A percentile compares a stretch with the other conserved stretches of the same genome.
phyloP scores from a whole-genome alignment of 2,113 vertebrate genomes.

The Halichoeres trimaculatus region DNA sequence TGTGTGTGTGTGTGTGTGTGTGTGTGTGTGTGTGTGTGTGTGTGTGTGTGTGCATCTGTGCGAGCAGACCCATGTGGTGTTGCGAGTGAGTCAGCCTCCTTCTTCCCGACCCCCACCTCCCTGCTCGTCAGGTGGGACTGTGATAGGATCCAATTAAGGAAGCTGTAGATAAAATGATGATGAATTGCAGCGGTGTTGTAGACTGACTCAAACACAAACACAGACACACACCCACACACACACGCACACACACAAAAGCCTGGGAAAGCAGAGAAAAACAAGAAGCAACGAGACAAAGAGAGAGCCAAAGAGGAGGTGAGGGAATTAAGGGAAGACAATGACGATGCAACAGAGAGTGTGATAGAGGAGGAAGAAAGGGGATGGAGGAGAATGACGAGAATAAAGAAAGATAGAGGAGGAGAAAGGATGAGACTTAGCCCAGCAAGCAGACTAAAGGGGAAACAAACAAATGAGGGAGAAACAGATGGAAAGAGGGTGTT shows the following conservation, averaged over 20 bases:
- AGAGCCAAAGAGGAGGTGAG: conserved; percentile 38
- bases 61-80: conserved; percentile 10
- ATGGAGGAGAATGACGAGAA: conserved; percentile 17
- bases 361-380: conserved; percentile 29
- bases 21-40: not conserved
- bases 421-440: conserved; percentile 15
- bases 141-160: conserved; percentile 92
- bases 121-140: conserved; percentile 80
- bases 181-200: conserved; percentile 84
- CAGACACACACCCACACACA: not conserved
- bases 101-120: conserved; percentile 14
- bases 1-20: not conserved
- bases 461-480: conserved; percentile 52
- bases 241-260: conserved; percentile 13
- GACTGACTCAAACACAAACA: conserved; percentile 69
- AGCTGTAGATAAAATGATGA: conserved; percentile 91
- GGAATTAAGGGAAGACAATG: conserved; percentile 53
- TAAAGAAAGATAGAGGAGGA: conserved; percentile 18
- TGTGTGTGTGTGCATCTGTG: not conserved
- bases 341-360: conserved; percentile 37
- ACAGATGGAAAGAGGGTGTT: conserved; percentile 42
- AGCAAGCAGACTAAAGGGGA: conserved; percentile 23
- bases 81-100: conserved; percentile 18
- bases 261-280: conserved; percentile 7
- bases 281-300: conserved; percentile 42